Conservation (phyloP, 1,140 invertebrate species). For the Thalassaphorura encarpata region DNA sequence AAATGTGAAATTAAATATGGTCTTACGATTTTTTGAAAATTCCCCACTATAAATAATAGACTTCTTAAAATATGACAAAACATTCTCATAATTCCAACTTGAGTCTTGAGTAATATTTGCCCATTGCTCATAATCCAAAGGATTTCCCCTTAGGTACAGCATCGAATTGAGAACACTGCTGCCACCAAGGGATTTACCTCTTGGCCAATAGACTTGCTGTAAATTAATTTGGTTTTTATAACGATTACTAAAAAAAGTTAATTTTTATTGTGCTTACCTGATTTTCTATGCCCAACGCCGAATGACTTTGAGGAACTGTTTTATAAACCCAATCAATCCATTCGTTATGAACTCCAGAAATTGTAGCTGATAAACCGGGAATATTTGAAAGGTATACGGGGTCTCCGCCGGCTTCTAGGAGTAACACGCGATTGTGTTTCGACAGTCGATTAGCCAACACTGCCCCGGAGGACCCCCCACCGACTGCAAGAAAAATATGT, state of each 20-base stretch:
- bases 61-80: conserved; percentile 72
- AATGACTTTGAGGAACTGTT: conserved; percentile 6
- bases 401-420: conserved; percentile 19
- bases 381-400: background rate
- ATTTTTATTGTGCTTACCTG: background rate
- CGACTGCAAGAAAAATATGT: conserved; percentile 3
- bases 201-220: conserved; percentile 1
- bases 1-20: background rate
- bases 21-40: background rate
- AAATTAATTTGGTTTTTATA: background rate
- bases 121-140: conserved; percentile 20
- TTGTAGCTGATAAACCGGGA: background rate
- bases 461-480: conserved; percentile 11
- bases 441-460: conserved; percentile 20
- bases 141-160: conserved; percentile 16
- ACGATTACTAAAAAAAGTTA: background rate
- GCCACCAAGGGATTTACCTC: conserved; percentile 10
- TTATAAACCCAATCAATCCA: conserved; percentile 15
- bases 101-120: conserved; percentile 8
- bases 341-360: no score
- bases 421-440: background rate
- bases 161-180: conserved; percentile 3
- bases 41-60: conserved; percentile 47
- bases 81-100: conserved; percentile 30
- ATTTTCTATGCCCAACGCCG: background rate